Evolutionary conservation across 2,888 invertebrate genomes (phyloP).

Genomic region (Phasia obesa): DNA sequence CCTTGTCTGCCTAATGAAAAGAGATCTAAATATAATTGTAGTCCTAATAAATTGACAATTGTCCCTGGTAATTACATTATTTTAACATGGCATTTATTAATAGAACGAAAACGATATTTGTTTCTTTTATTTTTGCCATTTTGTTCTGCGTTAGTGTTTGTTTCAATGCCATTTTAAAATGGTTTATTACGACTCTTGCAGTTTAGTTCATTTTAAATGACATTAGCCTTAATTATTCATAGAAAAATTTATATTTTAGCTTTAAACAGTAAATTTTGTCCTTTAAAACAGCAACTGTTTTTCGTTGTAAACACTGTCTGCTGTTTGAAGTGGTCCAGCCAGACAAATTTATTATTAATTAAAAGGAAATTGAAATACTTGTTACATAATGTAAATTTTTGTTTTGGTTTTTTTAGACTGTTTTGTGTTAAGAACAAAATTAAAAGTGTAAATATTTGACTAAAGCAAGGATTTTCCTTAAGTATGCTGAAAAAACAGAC

Average conservation of each 20-base stretch:
- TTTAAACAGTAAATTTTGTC: slow-evolving; percentile 32
- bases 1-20: background rate
- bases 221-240: slow-evolving; percentile 55
- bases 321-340: slow-evolving; percentile 52
- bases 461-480: slow-evolving; percentile 11
- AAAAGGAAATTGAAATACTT: slow-evolving; percentile 64
- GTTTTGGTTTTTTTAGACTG: slow-evolving; percentile 6
- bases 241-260: slow-evolving; percentile 35
- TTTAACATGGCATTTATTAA: background rate
- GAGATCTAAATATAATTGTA: background rate
- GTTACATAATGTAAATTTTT: slow-evolving; percentile 16
- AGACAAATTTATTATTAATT: slow-evolving; percentile 69
- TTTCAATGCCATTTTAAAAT: background rate
- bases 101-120: background rate
- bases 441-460: slow-evolving; percentile 54
- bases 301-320: slow-evolving; percentile 26
- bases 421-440: slow-evolving; percentile 23
- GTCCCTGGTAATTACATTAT: background rate
- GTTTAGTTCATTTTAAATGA: slow-evolving; percentile 48
- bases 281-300: background rate
- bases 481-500: background rate
- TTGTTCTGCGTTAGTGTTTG: background rate
- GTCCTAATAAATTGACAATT: background rate
- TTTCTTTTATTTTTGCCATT: background rate
- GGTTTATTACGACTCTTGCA: slow-evolving; percentile 18